phyloP scores from a whole-genome alignment of 2,888 invertebrate genomes.

The Heliconius hortense region DNA sequence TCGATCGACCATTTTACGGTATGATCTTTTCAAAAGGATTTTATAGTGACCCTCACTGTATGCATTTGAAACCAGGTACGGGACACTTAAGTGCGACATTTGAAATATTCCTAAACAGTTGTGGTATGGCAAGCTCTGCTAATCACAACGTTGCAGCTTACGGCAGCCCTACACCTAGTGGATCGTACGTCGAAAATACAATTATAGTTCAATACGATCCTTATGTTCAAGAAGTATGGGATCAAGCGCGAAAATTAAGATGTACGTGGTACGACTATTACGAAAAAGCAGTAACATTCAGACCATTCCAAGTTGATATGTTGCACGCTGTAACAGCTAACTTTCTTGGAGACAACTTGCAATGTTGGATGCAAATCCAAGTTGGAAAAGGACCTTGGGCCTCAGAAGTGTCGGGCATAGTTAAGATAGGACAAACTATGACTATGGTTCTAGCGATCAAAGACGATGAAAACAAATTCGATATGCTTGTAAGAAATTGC shows the following conservation, averaged over 20 bases:
- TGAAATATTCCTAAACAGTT: constrained; percentile 95
- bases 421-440: constrained; percentile 98
- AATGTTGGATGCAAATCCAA: constrained; percentile 99
- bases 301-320: constrained; percentile 98
- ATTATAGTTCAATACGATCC: constrained; percentile 97
- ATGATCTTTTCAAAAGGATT: constrained; percentile 98
- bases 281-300: constrained; percentile 96
- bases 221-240: constrained; percentile 97
- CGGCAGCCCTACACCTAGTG: constrained; percentile 94
- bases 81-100: constrained; percentile 96
- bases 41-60: constrained; percentile 95
- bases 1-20: constrained; percentile 96
- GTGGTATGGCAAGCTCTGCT: constrained; percentile 96
- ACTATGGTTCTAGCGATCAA: constrained; percentile 98
- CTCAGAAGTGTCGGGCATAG: constrained; percentile 97
- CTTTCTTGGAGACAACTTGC: constrained; percentile 96
- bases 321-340: constrained; percentile 96
- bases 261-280: constrained; percentile 99
- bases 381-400: constrained; percentile 98
- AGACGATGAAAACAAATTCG: constrained; percentile 97
- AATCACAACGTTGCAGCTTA: constrained; percentile 92
- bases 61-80: constrained; percentile 94
- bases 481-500: constrained; percentile 96
- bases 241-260: constrained; percentile 94
- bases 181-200: constrained; percentile 96